A percentile compares a stretch with the other conserved stretches of the same genome.
phyloP scores from a whole-genome alignment of 2,113 vertebrate species.

The Cyphomyrus discorhynchus region DNA sequence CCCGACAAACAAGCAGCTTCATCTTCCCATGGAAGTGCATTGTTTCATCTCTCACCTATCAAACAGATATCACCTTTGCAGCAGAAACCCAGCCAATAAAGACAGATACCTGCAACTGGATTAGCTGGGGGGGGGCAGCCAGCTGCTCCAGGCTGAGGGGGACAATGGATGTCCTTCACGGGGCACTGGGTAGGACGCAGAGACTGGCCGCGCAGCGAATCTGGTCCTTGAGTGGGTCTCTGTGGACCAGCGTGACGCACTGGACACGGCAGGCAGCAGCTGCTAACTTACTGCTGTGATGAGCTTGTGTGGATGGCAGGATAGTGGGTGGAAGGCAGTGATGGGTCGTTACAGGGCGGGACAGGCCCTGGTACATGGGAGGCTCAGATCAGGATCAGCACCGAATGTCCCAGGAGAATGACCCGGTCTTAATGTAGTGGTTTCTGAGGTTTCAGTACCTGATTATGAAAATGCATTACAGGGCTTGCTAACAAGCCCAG shows the following conservation, averaged over 20 bases:
- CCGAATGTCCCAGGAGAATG: neutral
- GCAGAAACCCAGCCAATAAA: constrained; percentile 1
- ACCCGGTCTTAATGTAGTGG: neutral
- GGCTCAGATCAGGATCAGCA: neutral
- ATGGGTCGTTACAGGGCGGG: constrained; percentile 51
- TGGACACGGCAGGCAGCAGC: constrained; percentile 35
- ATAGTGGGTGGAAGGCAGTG: constrained; percentile 52
- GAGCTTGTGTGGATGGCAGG: constrained; percentile 58
- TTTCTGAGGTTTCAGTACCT: constrained; percentile 29
- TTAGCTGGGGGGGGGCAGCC: neutral
- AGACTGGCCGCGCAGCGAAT: neutral
- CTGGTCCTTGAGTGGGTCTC: constrained; percentile 10
- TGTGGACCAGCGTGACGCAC: constrained; percentile 35
- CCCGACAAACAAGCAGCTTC: neutral
- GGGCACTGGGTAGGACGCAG: constrained; percentile 1
- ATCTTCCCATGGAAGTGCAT: neutral
- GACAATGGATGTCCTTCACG: constrained; percentile 3
- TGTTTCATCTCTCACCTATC: constrained; percentile 18
- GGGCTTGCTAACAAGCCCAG: constrained; percentile 59
- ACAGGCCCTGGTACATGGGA: constrained; percentile 11
- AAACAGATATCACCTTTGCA: constrained; percentile 13
- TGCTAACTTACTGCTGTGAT: constrained; percentile 61
- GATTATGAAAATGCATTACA: constrained; percentile 42
- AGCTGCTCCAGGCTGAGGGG: neutral
- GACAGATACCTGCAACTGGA: constrained; percentile 11